Base-by-base conservation (phyloP, 1,140 invertebrate genomes). In the Cydia strobilella region DNA sequence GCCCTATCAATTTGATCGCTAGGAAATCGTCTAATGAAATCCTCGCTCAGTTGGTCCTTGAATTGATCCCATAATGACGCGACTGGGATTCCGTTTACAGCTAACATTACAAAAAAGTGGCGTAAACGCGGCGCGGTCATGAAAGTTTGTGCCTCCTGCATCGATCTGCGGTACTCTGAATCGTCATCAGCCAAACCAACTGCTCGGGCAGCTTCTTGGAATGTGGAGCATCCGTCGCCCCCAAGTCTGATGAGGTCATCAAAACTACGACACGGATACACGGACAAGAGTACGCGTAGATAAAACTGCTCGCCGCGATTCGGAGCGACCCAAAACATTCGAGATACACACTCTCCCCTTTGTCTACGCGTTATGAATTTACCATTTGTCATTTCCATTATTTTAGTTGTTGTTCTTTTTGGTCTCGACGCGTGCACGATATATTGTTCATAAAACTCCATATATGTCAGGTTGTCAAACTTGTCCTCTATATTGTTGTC, bases 1-100 rank as follows among this genome's bases (percentile, higher is more conserved):
- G 48, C 48, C 48, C 48, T 51, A 51, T 51, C 48, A 15, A 51
- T 42, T 42, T 42, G n/a, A 51, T 51, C n/a, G 48, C n/a, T 18
- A 51, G 48, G 48, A 51, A 51, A 51, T 51, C 48, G 48, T 51
- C 48, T 51, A 51, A 51, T 51, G 48, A 51, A 51, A 51, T 51
- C 48, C 48, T 51, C 48, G 48, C 48, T 51, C 48, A 51, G 48
- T 51, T 51, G 48, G n/a, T 51, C 48, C n/a, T 51, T 51, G 48
- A 51, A 51, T n/a, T 51, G 15, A 51, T 51, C 48, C 48, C 48
- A 51, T 12, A 51, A 18, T 18, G 48, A 51, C 48, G 48, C 48
- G 48, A 51, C 48, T 51, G 48, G 48, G 48, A 51, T 51, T 0
- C 48, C 48, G 48, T 51, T 51, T n/a, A 51, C 48, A 51, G 48